Conservation (phyloP, 2,888 invertebrate species). For the Anaspis maculata region DNA sequence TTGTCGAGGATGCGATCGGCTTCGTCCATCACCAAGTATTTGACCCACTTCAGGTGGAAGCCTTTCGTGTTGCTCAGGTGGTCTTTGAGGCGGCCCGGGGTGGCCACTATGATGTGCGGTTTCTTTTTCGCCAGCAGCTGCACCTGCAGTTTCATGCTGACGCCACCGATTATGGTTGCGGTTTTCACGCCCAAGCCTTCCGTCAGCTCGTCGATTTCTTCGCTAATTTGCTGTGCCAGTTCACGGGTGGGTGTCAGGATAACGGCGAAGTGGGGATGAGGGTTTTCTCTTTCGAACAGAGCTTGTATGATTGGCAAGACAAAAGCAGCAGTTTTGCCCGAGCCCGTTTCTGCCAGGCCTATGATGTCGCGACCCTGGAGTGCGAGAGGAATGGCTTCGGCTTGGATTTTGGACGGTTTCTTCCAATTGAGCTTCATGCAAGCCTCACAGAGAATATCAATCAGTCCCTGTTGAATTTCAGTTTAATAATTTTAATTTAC, state of each 20-base stretch:
- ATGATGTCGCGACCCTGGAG: slow-evolving; percentile 69
- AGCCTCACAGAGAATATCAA: slow-evolving; percentile 83
- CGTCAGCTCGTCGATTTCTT: slow-evolving; percentile 92
- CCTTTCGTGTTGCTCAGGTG: slow-evolving; percentile 98
- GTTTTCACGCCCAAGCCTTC: slow-evolving; percentile 88
- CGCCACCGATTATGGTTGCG: slow-evolving; percentile 95
- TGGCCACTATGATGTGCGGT: slow-evolving; percentile 94
- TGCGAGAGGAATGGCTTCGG: slow-evolving; percentile 86
- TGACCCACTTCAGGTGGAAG: slow-evolving; percentile 54
- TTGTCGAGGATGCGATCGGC: slow-evolving; percentile 97
- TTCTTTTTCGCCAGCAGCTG: slow-evolving; percentile 87
- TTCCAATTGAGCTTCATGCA: slow-evolving; percentile 92
- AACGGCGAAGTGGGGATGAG: slow-evolving; percentile 88
- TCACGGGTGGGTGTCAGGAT: slow-evolving; percentile 97
- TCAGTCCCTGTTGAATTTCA: too few species aligned
- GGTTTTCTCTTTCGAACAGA: slow-evolving; percentile 77
- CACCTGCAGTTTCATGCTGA: slow-evolving; percentile 96
- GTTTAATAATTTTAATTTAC: too few species aligned
- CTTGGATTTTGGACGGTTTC: slow-evolving; percentile 88
- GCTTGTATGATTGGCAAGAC: slow-evolving; percentile 92
- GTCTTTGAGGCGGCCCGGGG: slow-evolving; percentile 91
- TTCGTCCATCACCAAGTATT: slow-evolving; percentile 87
- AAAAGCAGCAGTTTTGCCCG: slow-evolving; percentile 97
- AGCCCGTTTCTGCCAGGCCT: slow-evolving; percentile 73
- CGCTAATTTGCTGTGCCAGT: slow-evolving; percentile 95